A percentile compares a stretch with the other conserved stretches of the same genome.
Evolutionary conservation across 2,113 vertebrate genomes (phyloP).

Genomic region (Psittacus erithacus): DNA sequence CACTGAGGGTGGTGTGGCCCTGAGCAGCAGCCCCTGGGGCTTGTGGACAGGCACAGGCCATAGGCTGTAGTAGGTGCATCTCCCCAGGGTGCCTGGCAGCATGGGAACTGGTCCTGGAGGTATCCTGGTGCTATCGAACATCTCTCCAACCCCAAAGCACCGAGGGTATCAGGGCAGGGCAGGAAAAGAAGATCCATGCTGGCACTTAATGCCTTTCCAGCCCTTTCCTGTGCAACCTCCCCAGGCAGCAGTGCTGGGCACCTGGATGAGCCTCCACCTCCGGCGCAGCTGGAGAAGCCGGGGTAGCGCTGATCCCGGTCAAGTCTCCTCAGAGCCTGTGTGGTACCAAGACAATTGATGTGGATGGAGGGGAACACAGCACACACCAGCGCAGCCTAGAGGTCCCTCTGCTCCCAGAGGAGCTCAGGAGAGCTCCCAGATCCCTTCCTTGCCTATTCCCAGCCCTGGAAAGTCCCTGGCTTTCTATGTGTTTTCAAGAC

Average conservation of each 20-base stretch:
- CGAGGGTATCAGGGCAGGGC: not conserved
- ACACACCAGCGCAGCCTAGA: not conserved
- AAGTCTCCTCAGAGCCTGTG: not conserved
- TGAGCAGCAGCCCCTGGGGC: not conserved
- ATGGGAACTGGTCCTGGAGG: not conserved
- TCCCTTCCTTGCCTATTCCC: not conserved
- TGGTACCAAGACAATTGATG: not conserved
- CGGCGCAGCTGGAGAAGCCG: not conserved
- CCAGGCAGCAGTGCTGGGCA: not conserved
- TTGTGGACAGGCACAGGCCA: not conserved
- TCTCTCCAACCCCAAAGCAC: not conserved
- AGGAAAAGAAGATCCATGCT: not conserved
- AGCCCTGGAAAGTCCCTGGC: slow-evolving; percentile 52
- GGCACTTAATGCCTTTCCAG: not conserved
- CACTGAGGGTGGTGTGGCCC: not conserved
- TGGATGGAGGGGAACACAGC: not conserved
- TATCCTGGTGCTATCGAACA: not conserved
- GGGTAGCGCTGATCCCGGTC: not conserved
- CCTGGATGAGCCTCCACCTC: not conserved
- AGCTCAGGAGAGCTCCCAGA: not conserved
- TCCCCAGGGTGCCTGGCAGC: not conserved
- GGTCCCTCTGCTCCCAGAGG: not conserved
- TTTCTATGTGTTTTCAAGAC: not conserved
- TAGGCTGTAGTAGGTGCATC: not conserved
- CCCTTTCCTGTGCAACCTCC: not conserved